These are phyloP conservation scores for Sympetrum striolatum DNA, from an alignment of 2,888 invertebrate genomes.

Conservation along the genomic window DNA sequence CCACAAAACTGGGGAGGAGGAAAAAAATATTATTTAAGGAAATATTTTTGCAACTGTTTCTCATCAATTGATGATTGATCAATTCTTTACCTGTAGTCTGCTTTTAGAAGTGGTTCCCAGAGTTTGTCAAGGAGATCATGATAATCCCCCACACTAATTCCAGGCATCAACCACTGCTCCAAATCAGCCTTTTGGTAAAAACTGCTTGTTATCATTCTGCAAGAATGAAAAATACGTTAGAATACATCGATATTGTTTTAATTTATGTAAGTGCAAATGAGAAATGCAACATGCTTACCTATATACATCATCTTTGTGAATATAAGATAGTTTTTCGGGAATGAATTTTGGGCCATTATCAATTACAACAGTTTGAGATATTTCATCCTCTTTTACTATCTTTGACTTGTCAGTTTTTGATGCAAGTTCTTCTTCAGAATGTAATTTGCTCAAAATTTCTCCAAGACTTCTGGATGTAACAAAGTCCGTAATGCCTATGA, in stretches of 20 bases:
- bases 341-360: constrained; percentile 57
- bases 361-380: constrained; percentile 48
- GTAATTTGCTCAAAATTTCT: constrained; percentile 71
- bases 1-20: constrained; percentile 67
- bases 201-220: constrained; percentile 82
- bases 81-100: constrained; percentile 62
- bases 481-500: constrained; percentile 76
- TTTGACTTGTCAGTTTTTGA: background rate
- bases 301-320: constrained; percentile 72
- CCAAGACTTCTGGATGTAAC: constrained; percentile 74
- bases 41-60: background rate
- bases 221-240: constrained; percentile 50
- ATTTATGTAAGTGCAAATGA: background rate
- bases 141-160: constrained; percentile 73
- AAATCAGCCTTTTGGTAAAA: constrained; percentile 87
- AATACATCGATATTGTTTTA: too few relatives aligned
- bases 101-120: constrained; percentile 74
- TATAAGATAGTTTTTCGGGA: constrained; percentile 65
- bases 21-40: background rate
- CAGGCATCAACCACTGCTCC: constrained; percentile 78
- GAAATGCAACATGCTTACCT: constrained; percentile 66
- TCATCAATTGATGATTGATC: background rate
- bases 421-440: constrained; percentile 48
- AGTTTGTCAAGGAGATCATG: constrained; percentile 70
- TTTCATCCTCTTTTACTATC: background rate